Percentiles rank a stretch among this genome's conserved stretches.
phyloP scores from a whole-genome alignment of 2,888 invertebrate genomes.

The Deilephila elpenor region DNA sequence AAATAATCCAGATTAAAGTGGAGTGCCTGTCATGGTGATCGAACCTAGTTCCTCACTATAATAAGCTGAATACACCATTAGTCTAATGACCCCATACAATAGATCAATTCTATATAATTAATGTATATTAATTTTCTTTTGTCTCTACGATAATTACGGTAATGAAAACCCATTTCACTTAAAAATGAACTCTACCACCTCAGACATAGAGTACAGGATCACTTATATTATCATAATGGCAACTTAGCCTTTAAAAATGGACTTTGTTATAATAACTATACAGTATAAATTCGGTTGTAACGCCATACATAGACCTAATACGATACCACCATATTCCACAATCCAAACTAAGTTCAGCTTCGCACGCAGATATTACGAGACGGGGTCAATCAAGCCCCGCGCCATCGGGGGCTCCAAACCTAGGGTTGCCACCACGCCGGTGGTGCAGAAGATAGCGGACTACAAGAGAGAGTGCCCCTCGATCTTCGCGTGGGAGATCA shows the following conservation, averaged over 20 bases:
- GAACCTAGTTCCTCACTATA: too few relatives aligned
- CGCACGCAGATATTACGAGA: constrained; percentile 96
- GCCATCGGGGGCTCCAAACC: constrained; percentile 99
- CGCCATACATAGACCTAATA: constrained; percentile 34
- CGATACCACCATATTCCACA: constrained; percentile 61
- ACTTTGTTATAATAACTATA: too few relatives aligned
- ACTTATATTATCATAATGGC: background rate
- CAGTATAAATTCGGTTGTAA: background rate
- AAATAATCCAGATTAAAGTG: too few relatives aligned
- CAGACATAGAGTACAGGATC: too few relatives aligned
- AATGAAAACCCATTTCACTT: too few relatives aligned
- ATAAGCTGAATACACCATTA: too few relatives aligned
- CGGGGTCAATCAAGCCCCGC: constrained; percentile 97
- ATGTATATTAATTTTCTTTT: too few relatives aligned
- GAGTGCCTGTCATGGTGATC: too few relatives aligned
- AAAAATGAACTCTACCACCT: too few relatives aligned
- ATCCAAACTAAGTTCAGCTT: constrained; percentile 80
- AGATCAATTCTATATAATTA: too few relatives aligned
- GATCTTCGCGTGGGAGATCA: constrained; percentile 99
- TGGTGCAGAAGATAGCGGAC: constrained; percentile 97
- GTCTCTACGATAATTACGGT: too few relatives aligned
- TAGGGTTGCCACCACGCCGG: constrained; percentile 96
- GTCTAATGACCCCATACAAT: too few relatives aligned
- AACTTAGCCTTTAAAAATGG: background rate
- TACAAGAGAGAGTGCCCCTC: constrained; percentile 99